Conservation (phyloP, 2,113 vertebrate genomes). For the Psephotus haematonotus region DNA sequence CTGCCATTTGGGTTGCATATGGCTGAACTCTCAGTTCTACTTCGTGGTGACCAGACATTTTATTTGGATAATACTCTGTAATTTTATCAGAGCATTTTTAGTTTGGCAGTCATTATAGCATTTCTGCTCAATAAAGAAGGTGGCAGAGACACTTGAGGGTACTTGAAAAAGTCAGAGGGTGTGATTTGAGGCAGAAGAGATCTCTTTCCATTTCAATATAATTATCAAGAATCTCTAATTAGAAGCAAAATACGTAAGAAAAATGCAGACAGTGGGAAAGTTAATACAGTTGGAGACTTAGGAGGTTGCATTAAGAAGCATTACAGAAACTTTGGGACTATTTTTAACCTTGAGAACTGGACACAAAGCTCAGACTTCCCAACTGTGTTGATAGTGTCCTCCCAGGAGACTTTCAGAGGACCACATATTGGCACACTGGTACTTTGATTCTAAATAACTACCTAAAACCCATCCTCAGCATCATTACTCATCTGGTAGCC, state of each 20-base stretch:
- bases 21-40: neutral
- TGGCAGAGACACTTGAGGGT: neutral
- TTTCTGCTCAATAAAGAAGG: neutral
- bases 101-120: neutral
- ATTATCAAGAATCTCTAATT: neutral
- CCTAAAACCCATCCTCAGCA: neutral
- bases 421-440: neutral
- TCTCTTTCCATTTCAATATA: neutral
- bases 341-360: slow-evolving; percentile 2
- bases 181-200: neutral
- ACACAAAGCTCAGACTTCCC: neutral
- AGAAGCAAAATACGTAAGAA: neutral
- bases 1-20: neutral
- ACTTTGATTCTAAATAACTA: slow-evolving; percentile 19
- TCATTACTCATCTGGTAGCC: slow-evolving; percentile 41
- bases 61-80: neutral
- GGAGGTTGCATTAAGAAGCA: neutral
- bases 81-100: neutral
- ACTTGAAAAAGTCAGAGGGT: neutral
- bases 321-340: neutral
- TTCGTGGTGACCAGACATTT: neutral
- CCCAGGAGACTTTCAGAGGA: neutral
- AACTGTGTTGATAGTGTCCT: neutral
- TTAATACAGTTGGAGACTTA: neutral
- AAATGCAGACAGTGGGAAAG: neutral